Evolutionary conservation across 2,113 vertebrate species (phyloP).

Genomic region (Thamnaconus septentrionalis): DNA sequence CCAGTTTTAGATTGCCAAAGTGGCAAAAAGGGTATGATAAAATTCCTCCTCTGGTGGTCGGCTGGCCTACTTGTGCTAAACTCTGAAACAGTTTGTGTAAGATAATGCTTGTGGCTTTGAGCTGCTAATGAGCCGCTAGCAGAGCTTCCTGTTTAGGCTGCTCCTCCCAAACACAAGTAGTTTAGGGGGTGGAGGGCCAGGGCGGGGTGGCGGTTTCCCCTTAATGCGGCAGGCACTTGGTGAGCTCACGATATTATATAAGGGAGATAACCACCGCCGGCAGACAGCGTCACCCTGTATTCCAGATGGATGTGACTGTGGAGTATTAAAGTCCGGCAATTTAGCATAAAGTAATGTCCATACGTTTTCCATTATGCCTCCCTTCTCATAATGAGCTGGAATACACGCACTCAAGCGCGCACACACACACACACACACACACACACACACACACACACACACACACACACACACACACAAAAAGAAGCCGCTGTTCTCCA

Average conservation of each 20-base stretch:
- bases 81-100: constrained; percentile 24
- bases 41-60: too few relatives aligned
- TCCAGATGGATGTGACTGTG: constrained; percentile 54
- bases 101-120: constrained; percentile 35
- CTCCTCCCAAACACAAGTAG: too few relatives aligned
- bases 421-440: too few relatives aligned
- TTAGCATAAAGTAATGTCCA: constrained; percentile 24
- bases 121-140: constrained; percentile 44
- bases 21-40: too few relatives aligned
- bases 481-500: constrained; percentile 1
- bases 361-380: constrained; percentile 32
- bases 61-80: background rate
- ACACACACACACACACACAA: constrained; percentile 9
- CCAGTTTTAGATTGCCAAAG: too few relatives aligned
- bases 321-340: constrained; percentile 29
- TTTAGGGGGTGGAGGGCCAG: too few relatives aligned
- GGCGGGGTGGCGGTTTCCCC: too few relatives aligned
- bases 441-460: background rate
- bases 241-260: constrained; percentile 42
- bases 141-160: too few relatives aligned
- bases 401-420: background rate
- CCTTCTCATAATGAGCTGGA: constrained; percentile 14
- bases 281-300: constrained; percentile 70
- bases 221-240: constrained; percentile 5
- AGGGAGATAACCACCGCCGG: constrained; percentile 47